phyloP scores from a whole-genome alignment of 2,797 vertebrate species.

The Chaetophractus vellerosus region DNA sequence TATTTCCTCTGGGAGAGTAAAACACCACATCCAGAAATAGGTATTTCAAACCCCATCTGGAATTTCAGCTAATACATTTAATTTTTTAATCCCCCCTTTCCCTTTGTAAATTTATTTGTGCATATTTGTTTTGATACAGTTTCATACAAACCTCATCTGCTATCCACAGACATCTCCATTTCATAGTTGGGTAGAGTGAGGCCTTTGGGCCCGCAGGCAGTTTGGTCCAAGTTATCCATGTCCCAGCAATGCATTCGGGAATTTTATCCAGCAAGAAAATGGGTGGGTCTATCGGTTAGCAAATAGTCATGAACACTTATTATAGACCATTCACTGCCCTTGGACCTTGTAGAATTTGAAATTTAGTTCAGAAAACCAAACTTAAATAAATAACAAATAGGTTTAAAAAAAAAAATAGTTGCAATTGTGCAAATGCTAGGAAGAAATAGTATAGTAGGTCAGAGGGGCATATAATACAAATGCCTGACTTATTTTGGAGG shows the following conservation, averaged over 20 bases:
- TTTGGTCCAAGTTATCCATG: neutral
- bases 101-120: neutral
- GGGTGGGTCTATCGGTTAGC: neutral
- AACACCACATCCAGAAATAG: slow-evolving; percentile 20
- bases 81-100: slow-evolving; percentile 16
- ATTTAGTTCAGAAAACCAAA: neutral
- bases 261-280: slow-evolving; percentile 35
- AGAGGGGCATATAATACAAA: too few species aligned
- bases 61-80: neutral
- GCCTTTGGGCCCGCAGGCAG: neutral
- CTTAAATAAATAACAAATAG: neutral
- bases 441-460: neutral
- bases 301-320: neutral
- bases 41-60: neutral
- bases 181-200: neutral
- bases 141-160: neutral
- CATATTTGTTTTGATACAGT: neutral
- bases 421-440: neutral
- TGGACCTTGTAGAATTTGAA: neutral
- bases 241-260: neutral
- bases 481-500: neutral
- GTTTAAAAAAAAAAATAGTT: neutral
- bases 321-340: neutral
- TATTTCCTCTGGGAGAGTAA: neutral
- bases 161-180: neutral